Conservation (phyloP, 2,888 invertebrate species). For the Eubasilissa splendida region DNA sequence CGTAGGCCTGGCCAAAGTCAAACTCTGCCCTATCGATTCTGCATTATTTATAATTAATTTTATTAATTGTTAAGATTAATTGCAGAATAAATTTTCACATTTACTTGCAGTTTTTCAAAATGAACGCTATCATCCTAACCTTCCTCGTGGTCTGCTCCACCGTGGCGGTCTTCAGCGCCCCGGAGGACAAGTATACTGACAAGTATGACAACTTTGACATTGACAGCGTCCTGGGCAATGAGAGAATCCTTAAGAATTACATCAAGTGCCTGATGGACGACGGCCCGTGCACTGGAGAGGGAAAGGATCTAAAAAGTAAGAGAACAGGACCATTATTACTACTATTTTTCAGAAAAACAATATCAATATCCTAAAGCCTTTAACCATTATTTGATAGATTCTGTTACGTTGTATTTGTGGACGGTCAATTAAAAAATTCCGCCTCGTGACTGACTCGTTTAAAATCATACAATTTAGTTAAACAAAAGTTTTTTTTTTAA, state of each 20-base stretch:
- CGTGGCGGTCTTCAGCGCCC: conserved; percentile 19
- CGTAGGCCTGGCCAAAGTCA: neutral
- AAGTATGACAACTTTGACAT: conserved; percentile 71
- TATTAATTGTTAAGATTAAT: neutral
- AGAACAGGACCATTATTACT: conserved; percentile 51
- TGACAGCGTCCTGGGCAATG: conserved; percentile 73
- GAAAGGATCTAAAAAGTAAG: conserved; percentile 76
- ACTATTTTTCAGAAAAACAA: neutral
- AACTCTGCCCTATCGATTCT: neutral
- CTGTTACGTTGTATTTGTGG: too few species aligned
- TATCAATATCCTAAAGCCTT: too few species aligned
- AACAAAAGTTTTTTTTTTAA: too few species aligned
- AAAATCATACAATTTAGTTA: too few species aligned
- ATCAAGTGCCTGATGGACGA: conserved; percentile 76
- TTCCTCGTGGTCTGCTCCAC: conserved; percentile 34
- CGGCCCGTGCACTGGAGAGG: conserved; percentile 75
- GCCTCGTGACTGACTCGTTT: too few species aligned
- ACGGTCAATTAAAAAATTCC: too few species aligned
- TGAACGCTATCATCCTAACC: conserved; percentile 26
- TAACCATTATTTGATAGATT: too few species aligned
- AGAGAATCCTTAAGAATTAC: conserved; percentile 74
- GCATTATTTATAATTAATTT: neutral
- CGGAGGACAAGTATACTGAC: conserved; percentile 33
- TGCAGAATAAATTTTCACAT: neutral
- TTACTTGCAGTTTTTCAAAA: conserved; percentile 4